Base-by-base conservation (phyloP, 2,113 vertebrate species). In the Grantiella picta region DNA sequence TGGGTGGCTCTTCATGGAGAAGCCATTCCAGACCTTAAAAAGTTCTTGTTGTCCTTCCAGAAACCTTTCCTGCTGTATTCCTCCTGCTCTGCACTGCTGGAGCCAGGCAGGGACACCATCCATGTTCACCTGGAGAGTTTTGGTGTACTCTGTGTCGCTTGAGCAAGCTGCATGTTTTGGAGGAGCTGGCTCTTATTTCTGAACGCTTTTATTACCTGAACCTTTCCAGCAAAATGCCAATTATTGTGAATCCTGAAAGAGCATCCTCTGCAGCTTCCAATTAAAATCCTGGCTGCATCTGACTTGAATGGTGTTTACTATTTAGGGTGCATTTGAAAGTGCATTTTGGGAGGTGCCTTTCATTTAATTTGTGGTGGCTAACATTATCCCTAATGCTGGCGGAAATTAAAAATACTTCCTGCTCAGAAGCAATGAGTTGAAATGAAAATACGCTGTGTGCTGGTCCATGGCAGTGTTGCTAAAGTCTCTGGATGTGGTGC, bases 351-450 rank as follows among this genome's bases (percentile, higher is more conserved):
- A 82, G 42, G 75, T 72, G 76, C 52, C 91, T 91, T 87, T 89
- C 66, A 63, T 89, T 90, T 95, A 59, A 59, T 87, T 82, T 85
- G 47, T 42, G 53, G 63, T 1, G 59, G 40, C 50, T 80, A 91
- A 85, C 70, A 10, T 85, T 73, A 72, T 64, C 93, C 68, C 31
- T 79, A 42, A 80, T 28, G 70, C 36, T 80, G 71, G 90, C 91
- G 84, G 91, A 95, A 95, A 95, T 95, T 65, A 88, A 80, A 82
- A 92, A 91, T 35, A 59, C 50, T 87, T 94, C 78, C 93, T 96
- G 81, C 81, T 54, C 80, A 54, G 89, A 91, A 54, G 86, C 73
- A 80, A 79, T 59, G 93, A 76, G 42, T 63, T 91, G 65, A 85
- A 91, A 92, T 59, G 42, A 89, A 80, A 80, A 89, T 35, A 6